phyloP scores from a whole-genome alignment of 2,888 invertebrate species.

The Aradus depressus region DNA sequence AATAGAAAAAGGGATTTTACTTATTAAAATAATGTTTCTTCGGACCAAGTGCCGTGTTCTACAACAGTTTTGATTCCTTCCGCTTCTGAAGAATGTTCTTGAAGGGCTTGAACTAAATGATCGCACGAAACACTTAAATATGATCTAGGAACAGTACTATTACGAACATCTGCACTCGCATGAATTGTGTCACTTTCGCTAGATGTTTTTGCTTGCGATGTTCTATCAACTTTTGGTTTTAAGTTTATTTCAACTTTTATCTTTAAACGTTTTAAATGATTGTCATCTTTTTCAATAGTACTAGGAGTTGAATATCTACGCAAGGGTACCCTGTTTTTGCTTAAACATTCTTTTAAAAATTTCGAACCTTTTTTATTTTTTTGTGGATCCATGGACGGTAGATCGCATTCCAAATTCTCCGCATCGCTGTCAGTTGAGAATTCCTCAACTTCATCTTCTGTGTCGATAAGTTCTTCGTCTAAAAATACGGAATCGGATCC shows the following conservation, averaged over 20 bases:
- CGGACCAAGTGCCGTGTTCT: slow-evolving; percentile 29
- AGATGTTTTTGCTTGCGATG: slow-evolving; percentile 22
- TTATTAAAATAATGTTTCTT: slow-evolving; percentile 30
- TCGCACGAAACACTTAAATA: slow-evolving; percentile 28
- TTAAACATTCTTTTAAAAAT: slow-evolving; percentile 13
- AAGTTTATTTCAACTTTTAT: too few relatives aligned
- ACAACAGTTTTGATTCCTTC: slow-evolving; percentile 21
- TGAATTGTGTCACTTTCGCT: slow-evolving; percentile 26
- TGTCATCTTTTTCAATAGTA: slow-evolving; percentile 9
- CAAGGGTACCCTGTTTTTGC: slow-evolving; percentile 23
- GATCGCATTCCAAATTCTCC: slow-evolving; percentile 26
- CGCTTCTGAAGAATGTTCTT: slow-evolving; percentile 26
- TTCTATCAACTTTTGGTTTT: too few relatives aligned
- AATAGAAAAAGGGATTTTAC: too few relatives aligned
- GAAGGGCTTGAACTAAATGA: slow-evolving; percentile 29
- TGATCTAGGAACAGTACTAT: slow-evolving; percentile 23
- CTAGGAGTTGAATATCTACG: slow-evolving; percentile 24
- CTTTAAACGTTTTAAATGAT: slow-evolving; percentile 8
- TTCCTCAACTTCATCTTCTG: slow-evolving; percentile 74
- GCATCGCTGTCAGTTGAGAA: slow-evolving; percentile 70
- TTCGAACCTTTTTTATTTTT: slow-evolving; percentile 16
- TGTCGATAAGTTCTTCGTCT: slow-evolving; percentile 55
- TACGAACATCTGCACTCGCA: slow-evolving; percentile 17
- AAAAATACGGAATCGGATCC: slow-evolving; percentile 72
- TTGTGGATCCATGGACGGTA: slow-evolving; percentile 23